Conservation (phyloP, 2,113 vertebrate genomes). For the Redunca redunca region DNA sequence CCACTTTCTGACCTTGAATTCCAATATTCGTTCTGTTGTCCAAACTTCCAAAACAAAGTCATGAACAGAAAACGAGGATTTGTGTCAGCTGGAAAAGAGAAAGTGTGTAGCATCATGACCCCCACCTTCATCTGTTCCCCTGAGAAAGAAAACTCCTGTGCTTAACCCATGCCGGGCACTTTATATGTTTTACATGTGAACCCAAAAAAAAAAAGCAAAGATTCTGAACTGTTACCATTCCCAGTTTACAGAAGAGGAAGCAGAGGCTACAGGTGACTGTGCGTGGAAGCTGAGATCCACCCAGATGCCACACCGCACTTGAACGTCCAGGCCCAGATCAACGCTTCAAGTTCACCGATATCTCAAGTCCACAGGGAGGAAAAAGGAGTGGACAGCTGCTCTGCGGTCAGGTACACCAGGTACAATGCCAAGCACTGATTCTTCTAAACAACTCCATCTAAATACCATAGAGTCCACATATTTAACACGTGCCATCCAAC, state of each 20-base stretch:
- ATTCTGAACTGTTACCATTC: not conserved
- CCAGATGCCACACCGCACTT: fast-evolving
- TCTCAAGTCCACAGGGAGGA: not conserved
- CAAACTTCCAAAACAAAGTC: not conserved
- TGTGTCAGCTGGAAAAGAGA: not conserved
- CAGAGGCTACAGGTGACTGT: not conserved
- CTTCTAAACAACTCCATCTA: not conserved
- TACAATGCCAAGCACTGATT: not conserved
- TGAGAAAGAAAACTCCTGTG: not conserved
- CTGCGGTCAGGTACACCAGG: fast-evolving
- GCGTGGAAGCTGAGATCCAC: not conserved
- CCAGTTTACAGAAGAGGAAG: not conserved
- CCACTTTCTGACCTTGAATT: not conserved
- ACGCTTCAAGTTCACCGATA: fast-evolving
- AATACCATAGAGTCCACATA: no score
- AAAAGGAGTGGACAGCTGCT: not conserved
- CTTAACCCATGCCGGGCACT: fast-evolving
- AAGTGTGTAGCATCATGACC: fast-evolving
- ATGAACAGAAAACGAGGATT: not conserved
- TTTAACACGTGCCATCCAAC: not conserved
- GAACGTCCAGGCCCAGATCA: not conserved
- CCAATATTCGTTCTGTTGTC: not conserved
- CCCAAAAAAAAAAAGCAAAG: not conserved
- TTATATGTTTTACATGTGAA: fast-evolving
- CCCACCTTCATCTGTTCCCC: no score